Conservation (phyloP, 2,113 vertebrate species). For the Cepphus grylle region DNA sequence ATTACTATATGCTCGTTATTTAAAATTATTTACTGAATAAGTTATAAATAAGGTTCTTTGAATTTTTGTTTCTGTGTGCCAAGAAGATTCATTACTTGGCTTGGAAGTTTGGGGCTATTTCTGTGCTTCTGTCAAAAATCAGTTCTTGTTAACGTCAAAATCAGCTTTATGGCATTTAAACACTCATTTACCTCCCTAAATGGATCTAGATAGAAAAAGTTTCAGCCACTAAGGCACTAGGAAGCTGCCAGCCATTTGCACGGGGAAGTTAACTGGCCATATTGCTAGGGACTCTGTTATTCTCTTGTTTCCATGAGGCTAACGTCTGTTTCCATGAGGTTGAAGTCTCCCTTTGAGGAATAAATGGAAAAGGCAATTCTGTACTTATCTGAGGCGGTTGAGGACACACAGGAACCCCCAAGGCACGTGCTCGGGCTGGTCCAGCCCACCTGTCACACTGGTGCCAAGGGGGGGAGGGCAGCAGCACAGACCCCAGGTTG, state of each 20-base stretch:
- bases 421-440: neutral
- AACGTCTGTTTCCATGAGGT: neutral
- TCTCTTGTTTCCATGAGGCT: neutral
- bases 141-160: neutral
- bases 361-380: neutral
- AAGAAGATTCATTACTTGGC: neutral
- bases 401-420: neutral
- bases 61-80: neutral
- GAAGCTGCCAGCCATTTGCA: neutral
- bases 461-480: neutral
- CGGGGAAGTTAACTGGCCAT: neutral
- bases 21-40: neutral
- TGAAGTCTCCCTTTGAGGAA: neutral
- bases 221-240: neutral
- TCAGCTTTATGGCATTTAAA: neutral
- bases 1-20: neutral
- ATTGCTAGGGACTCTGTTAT: accelerated
- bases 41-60: neutral
- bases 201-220: neutral
- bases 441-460: neutral
- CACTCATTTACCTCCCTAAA: neutral
- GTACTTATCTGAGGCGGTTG: neutral
- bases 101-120: neutral
- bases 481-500: neutral
- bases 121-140: neutral